phyloP scores from a whole-genome alignment of 2,113 vertebrate genomes.

The Ornithorhynchus anatinus region DNA sequence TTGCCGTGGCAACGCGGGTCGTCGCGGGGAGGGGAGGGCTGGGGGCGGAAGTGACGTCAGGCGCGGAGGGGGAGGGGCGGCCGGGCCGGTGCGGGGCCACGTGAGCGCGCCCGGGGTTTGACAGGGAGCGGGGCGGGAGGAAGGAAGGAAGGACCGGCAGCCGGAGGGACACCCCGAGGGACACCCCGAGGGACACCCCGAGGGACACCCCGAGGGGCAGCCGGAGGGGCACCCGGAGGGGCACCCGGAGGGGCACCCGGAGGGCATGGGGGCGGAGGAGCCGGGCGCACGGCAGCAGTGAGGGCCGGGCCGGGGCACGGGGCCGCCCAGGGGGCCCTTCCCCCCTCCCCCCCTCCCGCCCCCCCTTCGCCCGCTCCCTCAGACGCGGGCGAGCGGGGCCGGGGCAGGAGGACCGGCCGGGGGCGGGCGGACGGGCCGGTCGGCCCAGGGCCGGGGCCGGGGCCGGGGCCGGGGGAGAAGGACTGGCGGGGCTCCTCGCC shows the following conservation, averaged over 20 bases:
- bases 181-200: not conserved
- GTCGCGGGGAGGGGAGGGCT: slow-evolving; percentile 8
- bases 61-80: slow-evolving; percentile 45
- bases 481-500: not conserved
- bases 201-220: too few relatives aligned
- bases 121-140: too few relatives aligned
- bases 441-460: slow-evolving; percentile 11
- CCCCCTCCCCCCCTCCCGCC: not conserved
- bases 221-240: too few relatives aligned
- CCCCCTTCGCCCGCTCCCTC: not conserved
- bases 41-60: slow-evolving; percentile 41
- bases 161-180: slow-evolving; percentile 9
- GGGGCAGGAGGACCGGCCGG: slow-evolving; percentile 41
- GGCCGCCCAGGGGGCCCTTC: slow-evolving; percentile 20
- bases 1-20: slow-evolving; percentile 71
- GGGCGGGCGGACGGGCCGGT: slow-evolving; percentile 35
- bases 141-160: not conserved
- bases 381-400: slow-evolving; percentile 33
- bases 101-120: slow-evolving; percentile 77
- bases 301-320: not conserved
- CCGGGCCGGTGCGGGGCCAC: slow-evolving; percentile 74
- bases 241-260: slow-evolving; percentile 24
- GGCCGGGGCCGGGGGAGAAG: slow-evolving; percentile 17
- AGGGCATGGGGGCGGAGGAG: slow-evolving; percentile 27
- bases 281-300: not conserved